Evolutionary conservation across 1,140 invertebrate species (phyloP).

Genomic region (Hycleus phaleratus): DNA sequence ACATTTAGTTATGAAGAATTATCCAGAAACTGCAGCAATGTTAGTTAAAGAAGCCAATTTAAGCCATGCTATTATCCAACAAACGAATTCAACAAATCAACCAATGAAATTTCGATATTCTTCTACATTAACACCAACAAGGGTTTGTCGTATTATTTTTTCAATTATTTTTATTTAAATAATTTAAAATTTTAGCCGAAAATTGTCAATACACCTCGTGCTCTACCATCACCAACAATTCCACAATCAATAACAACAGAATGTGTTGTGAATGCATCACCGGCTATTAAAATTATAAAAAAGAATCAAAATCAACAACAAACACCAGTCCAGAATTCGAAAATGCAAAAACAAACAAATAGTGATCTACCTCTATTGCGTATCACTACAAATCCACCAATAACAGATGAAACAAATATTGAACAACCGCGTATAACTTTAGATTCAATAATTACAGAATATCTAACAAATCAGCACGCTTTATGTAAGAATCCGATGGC

Average conservation of each 20-base stretch:
- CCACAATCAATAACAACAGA: neutral
- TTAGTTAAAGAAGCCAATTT: constrained; percentile 70
- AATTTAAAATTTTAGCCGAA: too few species aligned
- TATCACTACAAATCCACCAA: constrained; percentile 11
- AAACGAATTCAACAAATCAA: constrained; percentile 39
- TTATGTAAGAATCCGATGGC: constrained; percentile 87
- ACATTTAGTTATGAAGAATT: constrained; percentile 73
- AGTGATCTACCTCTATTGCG: constrained; percentile 32
- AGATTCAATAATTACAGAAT: constrained; percentile 91
- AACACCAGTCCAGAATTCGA: constrained; percentile 36
- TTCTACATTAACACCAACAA: constrained; percentile 37
- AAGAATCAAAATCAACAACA: constrained; percentile 16
- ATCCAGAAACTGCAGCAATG: constrained; percentile 59
- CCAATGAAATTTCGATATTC: constrained; percentile 51
- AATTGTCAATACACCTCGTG: too few species aligned
- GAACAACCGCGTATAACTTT: constrained; percentile 57
- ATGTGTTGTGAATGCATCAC: neutral
- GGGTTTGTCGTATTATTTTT: constrained; percentile 30
- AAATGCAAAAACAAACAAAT: constrained; percentile 61
- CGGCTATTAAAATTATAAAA: constrained; percentile 34
- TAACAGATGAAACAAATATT: constrained; percentile 29
- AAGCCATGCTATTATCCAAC: constrained; percentile 39
- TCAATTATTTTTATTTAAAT: neutral
- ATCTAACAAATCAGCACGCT: constrained; percentile 92
- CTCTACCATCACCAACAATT: too few species aligned